phyloP scores from a whole-genome alignment of 2,888 invertebrate genomes.

The Hyles lineata region DNA sequence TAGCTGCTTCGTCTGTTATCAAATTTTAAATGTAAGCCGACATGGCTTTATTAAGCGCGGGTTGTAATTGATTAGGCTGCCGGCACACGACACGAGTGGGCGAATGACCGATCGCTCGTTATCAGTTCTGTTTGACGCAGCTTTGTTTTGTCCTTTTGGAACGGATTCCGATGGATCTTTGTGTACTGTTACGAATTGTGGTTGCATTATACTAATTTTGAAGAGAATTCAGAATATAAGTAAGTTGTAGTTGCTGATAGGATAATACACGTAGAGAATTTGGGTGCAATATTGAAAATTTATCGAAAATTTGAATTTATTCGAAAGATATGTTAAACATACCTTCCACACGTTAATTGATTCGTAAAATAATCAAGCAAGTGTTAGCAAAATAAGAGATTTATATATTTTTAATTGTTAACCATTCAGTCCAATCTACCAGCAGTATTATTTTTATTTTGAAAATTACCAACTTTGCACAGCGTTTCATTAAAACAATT shows the following conservation, averaged over 20 bases:
- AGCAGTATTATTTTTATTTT: slow-evolving; percentile 19
- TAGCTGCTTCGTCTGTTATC: slow-evolving; percentile 64
- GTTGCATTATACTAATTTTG: background rate
- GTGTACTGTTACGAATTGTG: background rate
- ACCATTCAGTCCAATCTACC: background rate
- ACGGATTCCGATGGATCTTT: background rate
- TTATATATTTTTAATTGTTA: background rate
- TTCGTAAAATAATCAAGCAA: too few relatives aligned
- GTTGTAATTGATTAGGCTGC: slow-evolving; percentile 26
- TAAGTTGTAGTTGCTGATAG: background rate
- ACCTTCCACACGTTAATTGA: too few relatives aligned
- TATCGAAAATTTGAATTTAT: too few relatives aligned
- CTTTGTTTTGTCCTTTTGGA: slow-evolving; percentile 23
- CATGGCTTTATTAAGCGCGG: slow-evolving; percentile 66
- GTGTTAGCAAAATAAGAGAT: background rate
- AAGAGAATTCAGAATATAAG: background rate
- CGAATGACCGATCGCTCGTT: slow-evolving; percentile 28
- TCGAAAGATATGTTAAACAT: too few relatives aligned
- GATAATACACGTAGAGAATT: background rate
- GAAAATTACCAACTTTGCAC: slow-evolving; percentile 16
- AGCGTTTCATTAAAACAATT: slow-evolving; percentile 25
- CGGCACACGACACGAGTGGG: slow-evolving; percentile 24
- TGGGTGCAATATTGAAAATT: background rate
- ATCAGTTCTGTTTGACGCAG: slow-evolving; percentile 25
- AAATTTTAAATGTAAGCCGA: slow-evolving; percentile 71